Evolutionary conservation across 2,797 vertebrate species (phyloP).

Genomic region (Pipistrellus pipistrellus): DNA sequence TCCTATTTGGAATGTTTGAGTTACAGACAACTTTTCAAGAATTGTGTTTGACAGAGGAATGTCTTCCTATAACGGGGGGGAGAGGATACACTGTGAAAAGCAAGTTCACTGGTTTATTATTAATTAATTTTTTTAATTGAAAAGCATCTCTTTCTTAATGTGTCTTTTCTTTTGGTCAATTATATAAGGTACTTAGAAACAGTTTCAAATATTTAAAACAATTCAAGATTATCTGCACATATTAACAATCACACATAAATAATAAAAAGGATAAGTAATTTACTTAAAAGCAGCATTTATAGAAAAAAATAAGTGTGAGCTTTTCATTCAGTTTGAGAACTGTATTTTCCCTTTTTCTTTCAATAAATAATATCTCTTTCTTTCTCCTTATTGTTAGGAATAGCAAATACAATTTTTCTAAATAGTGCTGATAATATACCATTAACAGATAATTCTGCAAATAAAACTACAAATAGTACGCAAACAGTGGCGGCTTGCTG

Average conservation of each 20-base stretch:
- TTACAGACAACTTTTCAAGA: neutral
- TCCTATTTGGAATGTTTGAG: neutral
- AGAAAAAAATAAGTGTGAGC: neutral
- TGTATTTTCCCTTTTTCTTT: neutral
- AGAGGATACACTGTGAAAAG: neutral
- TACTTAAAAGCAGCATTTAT: constrained; percentile 13
- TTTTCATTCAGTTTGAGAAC: constrained; percentile 58
- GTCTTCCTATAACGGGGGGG: neutral
- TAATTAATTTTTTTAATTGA: neutral
- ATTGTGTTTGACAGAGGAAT: neutral
- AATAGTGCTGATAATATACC: constrained; percentile 76
- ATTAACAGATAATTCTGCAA: constrained; percentile 79
- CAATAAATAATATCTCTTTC: constrained; percentile 26
- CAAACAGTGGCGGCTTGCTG: constrained; percentile 69
- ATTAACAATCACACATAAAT: constrained; percentile 12
- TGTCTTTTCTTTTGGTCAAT: constrained; percentile 55
- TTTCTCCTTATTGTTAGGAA: constrained; percentile 72
- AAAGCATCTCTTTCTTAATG: neutral
- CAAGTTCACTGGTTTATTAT: constrained; percentile 25
- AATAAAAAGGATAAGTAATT: constrained; percentile 6
- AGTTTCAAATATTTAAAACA: constrained; percentile 51
- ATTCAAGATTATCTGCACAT: constrained; percentile 45
- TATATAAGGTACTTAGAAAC: neutral
- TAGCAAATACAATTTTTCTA: constrained; percentile 72
- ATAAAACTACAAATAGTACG: constrained; percentile 69